These are phyloP conservation scores for Phymanthus crucifer DNA, from an alignment of 92 coral and sea anemone species.

Conservation along the genomic window DNA sequence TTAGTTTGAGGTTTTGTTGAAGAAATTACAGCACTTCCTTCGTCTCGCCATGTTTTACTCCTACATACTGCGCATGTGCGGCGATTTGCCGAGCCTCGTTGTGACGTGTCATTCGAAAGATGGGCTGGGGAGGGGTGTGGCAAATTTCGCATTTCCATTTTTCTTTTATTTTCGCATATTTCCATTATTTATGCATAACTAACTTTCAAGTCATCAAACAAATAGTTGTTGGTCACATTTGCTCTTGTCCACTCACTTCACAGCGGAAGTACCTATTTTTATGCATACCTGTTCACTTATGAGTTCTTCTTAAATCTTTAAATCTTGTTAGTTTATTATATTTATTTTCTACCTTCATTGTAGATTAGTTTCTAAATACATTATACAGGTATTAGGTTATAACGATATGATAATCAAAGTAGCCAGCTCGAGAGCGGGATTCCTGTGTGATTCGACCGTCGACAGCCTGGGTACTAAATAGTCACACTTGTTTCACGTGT, in stretches of 20 bases:
- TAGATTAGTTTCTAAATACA: too few relatives aligned
- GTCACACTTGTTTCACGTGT: neutral
- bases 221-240: too few relatives aligned
- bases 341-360: too few relatives aligned
- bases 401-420: too few relatives aligned
- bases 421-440: neutral
- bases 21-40: constrained; percentile 11
- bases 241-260: too few relatives aligned
- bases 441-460: neutral
- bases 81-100: constrained; percentile 28
- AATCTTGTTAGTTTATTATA: too few relatives aligned
- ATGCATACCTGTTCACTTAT: neutral
- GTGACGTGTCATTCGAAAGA: constrained; percentile 2
- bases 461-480: neutral
- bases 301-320: too few relatives aligned
- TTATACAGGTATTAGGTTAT: too few relatives aligned
- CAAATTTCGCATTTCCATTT: neutral
- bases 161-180: neutral
- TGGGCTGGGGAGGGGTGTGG: constrained; percentile 44
- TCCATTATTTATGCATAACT: neutral
- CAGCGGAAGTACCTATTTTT: neutral
- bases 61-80: constrained; percentile 43
- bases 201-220: too few relatives aligned
- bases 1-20: constrained; percentile 1
- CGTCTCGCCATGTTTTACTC: constrained; percentile 32